phyloP scores from a whole-genome alignment of 2,113 vertebrate species.

The Aythya baeri region DNA sequence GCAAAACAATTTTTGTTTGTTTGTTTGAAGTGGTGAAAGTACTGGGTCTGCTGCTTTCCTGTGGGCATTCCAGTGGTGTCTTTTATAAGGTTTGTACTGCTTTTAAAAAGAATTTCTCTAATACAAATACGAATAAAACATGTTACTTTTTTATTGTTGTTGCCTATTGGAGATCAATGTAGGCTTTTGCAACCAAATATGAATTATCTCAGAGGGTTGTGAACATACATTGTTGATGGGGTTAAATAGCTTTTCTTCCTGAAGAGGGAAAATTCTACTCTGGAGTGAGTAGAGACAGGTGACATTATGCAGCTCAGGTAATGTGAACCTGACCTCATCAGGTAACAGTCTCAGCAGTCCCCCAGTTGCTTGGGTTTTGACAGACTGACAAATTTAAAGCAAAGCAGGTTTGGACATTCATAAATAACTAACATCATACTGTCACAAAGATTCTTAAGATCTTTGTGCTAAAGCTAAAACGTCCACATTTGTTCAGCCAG shows the following conservation, averaged over 20 bases:
- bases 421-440: background rate
- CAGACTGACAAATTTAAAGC: background rate
- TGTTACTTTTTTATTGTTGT: background rate
- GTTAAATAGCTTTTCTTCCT: background rate
- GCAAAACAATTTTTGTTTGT: background rate
- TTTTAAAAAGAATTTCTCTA: background rate
- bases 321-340: background rate
- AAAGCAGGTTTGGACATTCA: background rate
- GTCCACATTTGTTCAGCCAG: background rate
- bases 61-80: background rate
- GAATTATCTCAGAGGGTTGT: background rate
- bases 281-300: background rate
- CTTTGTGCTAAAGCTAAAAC: background rate
- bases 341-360: background rate
- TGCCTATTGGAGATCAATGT: background rate
- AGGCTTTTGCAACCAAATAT: background rate
- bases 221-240: background rate
- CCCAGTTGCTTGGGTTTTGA: background rate
- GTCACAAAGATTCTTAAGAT: background rate
- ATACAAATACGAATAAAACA: background rate
- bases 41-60: background rate
- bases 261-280: background rate
- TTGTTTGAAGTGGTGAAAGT: conserved; percentile 39
- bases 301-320: background rate
- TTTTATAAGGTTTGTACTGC: background rate